phyloP scores from a whole-genome alignment of 2,888 invertebrate genomes.

The Heliconius ethilla region DNA sequence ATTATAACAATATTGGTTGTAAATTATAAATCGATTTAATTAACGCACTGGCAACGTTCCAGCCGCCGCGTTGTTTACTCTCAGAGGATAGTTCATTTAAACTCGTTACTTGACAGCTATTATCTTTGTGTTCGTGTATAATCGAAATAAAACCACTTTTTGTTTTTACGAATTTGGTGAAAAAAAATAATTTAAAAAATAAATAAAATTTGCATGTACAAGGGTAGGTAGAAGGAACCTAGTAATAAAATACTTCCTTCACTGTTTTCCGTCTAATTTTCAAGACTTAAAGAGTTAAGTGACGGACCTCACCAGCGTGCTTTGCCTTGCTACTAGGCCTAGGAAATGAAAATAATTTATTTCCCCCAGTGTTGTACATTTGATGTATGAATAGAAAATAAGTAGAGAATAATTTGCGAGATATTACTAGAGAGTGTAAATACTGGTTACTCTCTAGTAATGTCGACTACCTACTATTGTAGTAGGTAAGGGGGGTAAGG shows the following conservation, averaged over 20 bases:
- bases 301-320: no score
- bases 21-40: slow-evolving; percentile 43
- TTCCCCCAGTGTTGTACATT: no score
- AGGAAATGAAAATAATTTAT: background rate
- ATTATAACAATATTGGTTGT: slow-evolving; percentile 30
- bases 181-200: no score
- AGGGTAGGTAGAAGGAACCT: no score
- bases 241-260: background rate
- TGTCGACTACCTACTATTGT: no score
- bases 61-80: slow-evolving; percentile 20
- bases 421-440: no score
- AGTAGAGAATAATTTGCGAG: no score
- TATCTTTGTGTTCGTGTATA: background rate
- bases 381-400: no score
- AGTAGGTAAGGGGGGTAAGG: no score
- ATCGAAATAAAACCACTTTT: background rate
- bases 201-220: no score
- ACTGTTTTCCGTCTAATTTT: background rate
- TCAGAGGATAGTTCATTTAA: slow-evolving; percentile 22
- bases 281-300: background rate
- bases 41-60: slow-evolving; percentile 37
- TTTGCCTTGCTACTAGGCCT: background rate
- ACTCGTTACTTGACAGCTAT: slow-evolving; percentile 19
- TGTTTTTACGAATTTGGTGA: background rate
- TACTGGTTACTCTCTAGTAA: no score